Conservation (phyloP, 2,113 vertebrate species). For the Misgurnus anguillicaudatus region DNA sequence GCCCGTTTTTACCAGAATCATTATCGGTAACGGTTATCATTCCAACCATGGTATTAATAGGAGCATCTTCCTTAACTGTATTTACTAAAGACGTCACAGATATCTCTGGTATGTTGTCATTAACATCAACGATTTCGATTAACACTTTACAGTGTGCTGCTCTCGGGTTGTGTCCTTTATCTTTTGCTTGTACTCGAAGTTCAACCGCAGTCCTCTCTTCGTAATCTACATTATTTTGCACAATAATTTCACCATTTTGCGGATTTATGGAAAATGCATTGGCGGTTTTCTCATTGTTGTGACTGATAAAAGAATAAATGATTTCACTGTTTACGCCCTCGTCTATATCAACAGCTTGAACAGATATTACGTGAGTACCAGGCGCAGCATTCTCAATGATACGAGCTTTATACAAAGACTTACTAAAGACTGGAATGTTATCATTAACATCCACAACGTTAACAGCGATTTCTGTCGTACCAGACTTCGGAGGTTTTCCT, state of each 20-base stretch:
- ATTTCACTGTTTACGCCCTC: conserved; percentile 69
- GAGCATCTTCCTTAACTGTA: conserved; percentile 63
- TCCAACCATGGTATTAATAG: conserved; percentile 56
- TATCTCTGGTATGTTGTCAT: conserved; percentile 79
- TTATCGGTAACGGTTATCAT: conserved; percentile 74
- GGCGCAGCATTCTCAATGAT: conserved; percentile 64
- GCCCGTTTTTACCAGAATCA: conserved; percentile 63
- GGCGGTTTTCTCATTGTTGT: conserved; percentile 69
- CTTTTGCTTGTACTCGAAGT: conserved; percentile 74
- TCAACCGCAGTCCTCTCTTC: conserved; percentile 73
- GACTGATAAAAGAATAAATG: conserved; percentile 51
- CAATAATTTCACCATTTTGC: conserved; percentile 76
- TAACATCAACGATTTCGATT: conserved; percentile 77
- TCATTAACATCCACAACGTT: conserved; percentile 80
- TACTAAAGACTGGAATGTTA: conserved; percentile 75
- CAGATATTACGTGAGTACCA: conserved; percentile 63
- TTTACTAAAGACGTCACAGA: conserved; percentile 72
- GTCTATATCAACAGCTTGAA: conserved; percentile 74
- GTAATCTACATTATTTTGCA: conserved; percentile 73
- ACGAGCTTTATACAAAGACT: conserved; percentile 66
- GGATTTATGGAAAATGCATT: conserved; percentile 75
- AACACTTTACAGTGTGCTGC: conserved; percentile 78
- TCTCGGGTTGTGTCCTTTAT: conserved; percentile 70
- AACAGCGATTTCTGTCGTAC: conserved; percentile 68
- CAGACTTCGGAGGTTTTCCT: conserved; percentile 67